Percentiles rank a stretch among this genome's conserved stretches.
Evolutionary conservation across 2,888 invertebrate genomes (phyloP).

Genomic region (Neoscelio sp.): DNA sequence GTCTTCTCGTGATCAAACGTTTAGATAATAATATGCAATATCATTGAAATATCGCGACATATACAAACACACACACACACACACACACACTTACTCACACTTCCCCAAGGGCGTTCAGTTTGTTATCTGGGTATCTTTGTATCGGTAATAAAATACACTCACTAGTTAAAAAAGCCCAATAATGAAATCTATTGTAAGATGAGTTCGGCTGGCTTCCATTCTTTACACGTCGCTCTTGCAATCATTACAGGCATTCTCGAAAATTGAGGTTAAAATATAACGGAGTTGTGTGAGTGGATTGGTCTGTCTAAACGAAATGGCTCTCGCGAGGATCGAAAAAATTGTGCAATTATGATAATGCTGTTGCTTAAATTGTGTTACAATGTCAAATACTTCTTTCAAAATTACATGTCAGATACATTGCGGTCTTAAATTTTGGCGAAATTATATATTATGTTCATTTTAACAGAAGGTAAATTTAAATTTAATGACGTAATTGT

Average conservation of each 20-base stretch:
- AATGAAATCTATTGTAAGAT: conserved; percentile 24
- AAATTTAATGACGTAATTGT: no score
- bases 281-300: conserved; percentile 23
- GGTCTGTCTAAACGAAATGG: conserved; percentile 29
- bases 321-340: conserved; percentile 22
- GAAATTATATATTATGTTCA: no score
- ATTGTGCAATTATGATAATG: conserved; percentile 27
- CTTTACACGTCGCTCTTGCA: conserved; percentile 38
- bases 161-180: conserved; percentile 19
- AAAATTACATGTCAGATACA: no score
- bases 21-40: conserved; percentile 65
- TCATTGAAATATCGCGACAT: conserved; percentile 16
- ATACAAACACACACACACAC: conserved; percentile 1
- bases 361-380: no score
- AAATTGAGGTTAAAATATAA: conserved; percentile 43
- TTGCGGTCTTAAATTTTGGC: no score
- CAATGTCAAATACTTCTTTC: no score
- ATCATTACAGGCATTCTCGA: conserved; percentile 44
- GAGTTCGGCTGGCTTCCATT: conserved; percentile 21
- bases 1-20: conserved; percentile 52
- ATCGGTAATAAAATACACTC: conserved; percentile 3
- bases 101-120: conserved; percentile 3
- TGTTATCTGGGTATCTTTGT: conserved; percentile 25
- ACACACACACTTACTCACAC: background rate
- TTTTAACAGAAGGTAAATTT: no score